Conservation (phyloP, 2,888 invertebrate species). For the Athripsodes cinereus region DNA sequence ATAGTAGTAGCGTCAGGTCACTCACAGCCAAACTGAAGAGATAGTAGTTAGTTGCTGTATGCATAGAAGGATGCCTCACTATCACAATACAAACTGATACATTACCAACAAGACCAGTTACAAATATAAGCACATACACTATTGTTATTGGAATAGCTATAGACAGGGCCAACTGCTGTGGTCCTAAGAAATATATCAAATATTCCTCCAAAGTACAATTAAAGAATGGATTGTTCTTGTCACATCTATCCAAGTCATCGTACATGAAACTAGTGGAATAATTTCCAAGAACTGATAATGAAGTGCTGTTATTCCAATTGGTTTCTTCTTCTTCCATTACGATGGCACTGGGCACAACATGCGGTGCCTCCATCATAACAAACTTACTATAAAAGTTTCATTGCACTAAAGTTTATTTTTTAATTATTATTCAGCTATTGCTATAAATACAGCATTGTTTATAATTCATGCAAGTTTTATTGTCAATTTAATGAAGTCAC, state of each 20-base stretch:
- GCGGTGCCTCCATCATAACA: conserved; percentile 13
- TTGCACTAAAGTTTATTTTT: no score
- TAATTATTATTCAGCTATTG: no score
- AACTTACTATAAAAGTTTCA: no score
- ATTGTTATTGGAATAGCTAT: conserved; percentile 58
- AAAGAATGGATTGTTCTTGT: conserved; percentile 42
- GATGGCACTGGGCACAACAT: conserved; percentile 5
- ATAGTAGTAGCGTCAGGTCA: conserved; percentile 71
- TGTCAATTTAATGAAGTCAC: no score
- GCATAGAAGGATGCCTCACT: conserved; percentile 71
- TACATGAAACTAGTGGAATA: background rate
- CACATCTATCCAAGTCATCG: conserved; percentile 33
- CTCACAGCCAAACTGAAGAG: conserved; percentile 84
- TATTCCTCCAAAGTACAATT: conserved; percentile 58
- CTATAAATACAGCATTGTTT: no score
- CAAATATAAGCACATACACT: conserved; percentile 69
- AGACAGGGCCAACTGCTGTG: conserved; percentile 52
- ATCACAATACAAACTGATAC: conserved; percentile 81
- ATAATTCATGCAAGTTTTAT: no score
- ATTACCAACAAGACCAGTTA: conserved; percentile 81
- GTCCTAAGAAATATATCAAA: conserved; percentile 54
- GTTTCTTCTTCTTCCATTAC: conserved; percentile 3
- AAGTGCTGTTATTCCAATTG: background rate
- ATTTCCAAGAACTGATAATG: background rate
- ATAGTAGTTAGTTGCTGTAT: conserved; percentile 89